Conservation (phyloP, 2,113 vertebrate species). For the Otis tarda region DNA sequence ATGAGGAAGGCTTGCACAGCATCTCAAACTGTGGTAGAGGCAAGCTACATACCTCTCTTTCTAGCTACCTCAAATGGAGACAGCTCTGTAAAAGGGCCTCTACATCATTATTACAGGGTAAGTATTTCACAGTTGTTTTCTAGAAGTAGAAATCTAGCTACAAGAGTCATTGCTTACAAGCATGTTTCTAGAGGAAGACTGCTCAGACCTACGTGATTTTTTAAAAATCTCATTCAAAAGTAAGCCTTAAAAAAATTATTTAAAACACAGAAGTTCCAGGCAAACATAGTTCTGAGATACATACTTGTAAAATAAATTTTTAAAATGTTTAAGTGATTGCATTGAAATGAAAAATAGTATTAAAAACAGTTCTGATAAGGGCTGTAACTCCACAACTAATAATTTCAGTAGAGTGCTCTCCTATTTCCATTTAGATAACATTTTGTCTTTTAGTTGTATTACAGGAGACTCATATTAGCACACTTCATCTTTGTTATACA, state of each 20-base stretch:
- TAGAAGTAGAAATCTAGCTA: neutral
- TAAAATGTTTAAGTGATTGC: neutral
- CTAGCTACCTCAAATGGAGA: neutral
- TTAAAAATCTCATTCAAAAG: neutral
- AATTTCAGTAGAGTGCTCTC: neutral
- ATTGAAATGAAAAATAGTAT: neutral
- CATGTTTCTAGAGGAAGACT: neutral
- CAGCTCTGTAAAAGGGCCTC: neutral
- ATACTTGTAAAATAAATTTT: neutral
- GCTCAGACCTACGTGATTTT: neutral
- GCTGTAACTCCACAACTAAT: neutral
- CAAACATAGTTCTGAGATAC: neutral
- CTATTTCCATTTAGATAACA: neutral
- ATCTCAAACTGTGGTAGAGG: neutral
- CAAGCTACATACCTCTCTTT: neutral
- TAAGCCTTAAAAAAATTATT: neutral
- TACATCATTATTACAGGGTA: neutral
- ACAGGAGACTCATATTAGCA: neutral
- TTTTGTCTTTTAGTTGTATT: neutral
- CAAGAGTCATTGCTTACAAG: neutral
- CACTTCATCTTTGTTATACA: neutral
- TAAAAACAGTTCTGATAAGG: neutral
- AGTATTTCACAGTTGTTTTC: neutral
- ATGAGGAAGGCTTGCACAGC: neutral
- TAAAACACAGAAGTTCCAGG: neutral